Percentiles rank a stretch among this genome's conserved stretches.
Conservation (phyloP, 2,797 vertebrate genomes). For the Catharus ustulatus region DNA sequence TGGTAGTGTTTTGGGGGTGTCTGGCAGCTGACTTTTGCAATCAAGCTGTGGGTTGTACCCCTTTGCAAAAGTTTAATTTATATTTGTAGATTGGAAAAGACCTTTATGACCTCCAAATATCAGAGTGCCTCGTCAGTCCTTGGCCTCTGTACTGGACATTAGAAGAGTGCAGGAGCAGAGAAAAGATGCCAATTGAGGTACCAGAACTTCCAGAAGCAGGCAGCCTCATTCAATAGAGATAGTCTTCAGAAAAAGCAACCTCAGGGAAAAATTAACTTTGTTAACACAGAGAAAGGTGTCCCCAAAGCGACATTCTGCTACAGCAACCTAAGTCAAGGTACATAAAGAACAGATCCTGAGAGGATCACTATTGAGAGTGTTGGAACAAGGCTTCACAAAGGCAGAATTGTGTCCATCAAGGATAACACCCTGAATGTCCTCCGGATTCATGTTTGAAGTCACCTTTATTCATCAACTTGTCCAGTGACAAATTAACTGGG, state of each 20-base stretch:
- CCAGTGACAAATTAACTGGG: background rate
- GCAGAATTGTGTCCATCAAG: too few relatives aligned
- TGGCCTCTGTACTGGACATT: fast-evolving
- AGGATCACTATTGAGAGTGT: fast-evolving
- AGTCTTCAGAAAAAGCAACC: background rate
- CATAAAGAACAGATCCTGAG: background rate
- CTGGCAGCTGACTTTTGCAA: background rate
- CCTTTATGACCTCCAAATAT: background rate
- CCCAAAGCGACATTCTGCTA: background rate
- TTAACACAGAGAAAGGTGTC: background rate
- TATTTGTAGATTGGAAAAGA: background rate
- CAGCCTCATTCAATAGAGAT: background rate
- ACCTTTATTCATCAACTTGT: background rate
- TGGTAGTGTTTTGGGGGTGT: fast-evolving
- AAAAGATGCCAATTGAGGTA: background rate
- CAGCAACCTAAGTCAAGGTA: background rate
- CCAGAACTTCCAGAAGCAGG: background rate
- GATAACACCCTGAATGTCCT: background rate
- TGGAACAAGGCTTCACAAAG: background rate
- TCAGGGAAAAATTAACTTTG: background rate
- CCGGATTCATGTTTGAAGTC: background rate
- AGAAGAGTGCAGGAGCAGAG: background rate
- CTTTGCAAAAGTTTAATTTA: background rate
- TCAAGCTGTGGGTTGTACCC: fast-evolving
- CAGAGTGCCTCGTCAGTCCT: background rate